phyloP scores from a whole-genome alignment of 2,113 vertebrate species.

The Ptilorrhoa leucosticta region DNA sequence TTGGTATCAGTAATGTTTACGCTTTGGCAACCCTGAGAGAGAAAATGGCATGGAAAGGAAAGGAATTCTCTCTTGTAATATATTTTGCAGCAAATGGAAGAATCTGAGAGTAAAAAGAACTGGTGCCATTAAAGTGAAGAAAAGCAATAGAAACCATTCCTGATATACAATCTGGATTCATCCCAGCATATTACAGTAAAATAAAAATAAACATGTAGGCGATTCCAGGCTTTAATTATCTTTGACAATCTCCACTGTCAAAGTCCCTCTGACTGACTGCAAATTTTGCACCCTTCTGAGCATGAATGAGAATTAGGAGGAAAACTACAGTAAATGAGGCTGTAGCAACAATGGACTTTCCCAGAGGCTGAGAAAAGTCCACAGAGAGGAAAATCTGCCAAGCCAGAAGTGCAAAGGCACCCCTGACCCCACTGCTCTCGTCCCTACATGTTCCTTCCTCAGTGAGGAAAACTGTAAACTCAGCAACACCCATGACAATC shows the following conservation, averaged over 20 bases:
- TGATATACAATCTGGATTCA: not conserved
- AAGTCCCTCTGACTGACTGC: not conserved
- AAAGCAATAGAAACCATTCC: not conserved
- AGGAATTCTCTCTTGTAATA: not conserved
- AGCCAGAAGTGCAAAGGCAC: not conserved
- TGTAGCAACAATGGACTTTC: conserved; percentile 25
- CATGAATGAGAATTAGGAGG: not conserved
- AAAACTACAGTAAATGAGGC: not conserved
- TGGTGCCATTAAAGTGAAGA: not conserved
- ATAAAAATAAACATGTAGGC: not conserved
- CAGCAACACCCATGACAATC: conserved; percentile 19
- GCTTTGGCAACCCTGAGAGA: not conserved
- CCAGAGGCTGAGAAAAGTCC: conserved; percentile 16
- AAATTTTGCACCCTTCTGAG: not conserved
- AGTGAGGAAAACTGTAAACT: conserved; percentile 28
- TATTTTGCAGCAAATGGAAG: not conserved
- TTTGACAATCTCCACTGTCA: not conserved
- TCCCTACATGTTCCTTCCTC: not conserved
- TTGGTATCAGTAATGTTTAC: not conserved
- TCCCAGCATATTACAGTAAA: not conserved
- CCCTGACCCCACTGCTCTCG: not conserved
- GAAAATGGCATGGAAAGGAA: not conserved
- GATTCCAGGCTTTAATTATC: not conserved
- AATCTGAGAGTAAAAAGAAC: not conserved
- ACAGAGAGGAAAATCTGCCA: not conserved